These are phyloP conservation scores for Leptestheria dahalacensis DNA, from an alignment of 1,140 invertebrate species.

Conservation along the genomic window DNA sequence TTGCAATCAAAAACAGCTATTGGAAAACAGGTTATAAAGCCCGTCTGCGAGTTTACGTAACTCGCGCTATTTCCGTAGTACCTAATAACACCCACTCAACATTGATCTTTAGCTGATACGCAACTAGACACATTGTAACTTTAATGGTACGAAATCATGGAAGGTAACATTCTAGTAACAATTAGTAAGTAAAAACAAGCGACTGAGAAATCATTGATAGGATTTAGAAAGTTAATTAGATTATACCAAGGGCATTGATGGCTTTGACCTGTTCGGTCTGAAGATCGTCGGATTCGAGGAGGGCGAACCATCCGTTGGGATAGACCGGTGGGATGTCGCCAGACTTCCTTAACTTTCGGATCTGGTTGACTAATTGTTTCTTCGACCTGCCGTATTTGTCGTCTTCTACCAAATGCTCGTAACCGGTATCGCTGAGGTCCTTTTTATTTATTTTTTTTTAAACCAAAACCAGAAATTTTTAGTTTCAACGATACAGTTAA, in stretches of 20 bases:
- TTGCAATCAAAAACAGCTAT: too few species aligned
- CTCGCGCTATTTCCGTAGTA: too few species aligned
- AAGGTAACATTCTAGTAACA: too few species aligned
- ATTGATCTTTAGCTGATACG: too few species aligned
- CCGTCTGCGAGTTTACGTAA: too few species aligned
- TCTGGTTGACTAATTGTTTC: constrained; percentile 24
- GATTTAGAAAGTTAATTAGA: too few species aligned
- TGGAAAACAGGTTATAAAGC: too few species aligned
- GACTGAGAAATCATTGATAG: too few species aligned
- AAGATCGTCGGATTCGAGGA: constrained; percentile 52
- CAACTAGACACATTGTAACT: too few species aligned
- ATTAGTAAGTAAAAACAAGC: too few species aligned
- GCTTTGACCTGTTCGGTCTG: constrained; percentile 40
- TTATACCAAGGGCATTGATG: constrained; percentile 48
- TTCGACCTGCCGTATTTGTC: constrained; percentile 8
- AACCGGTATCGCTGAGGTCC: constrained; percentile 12
- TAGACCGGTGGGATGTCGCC: constrained; percentile 61
- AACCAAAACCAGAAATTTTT: neutral
- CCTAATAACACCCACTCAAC: too few species aligned
- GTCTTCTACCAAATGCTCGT: neutral
- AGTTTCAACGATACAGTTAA: neutral
- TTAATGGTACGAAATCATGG: too few species aligned
- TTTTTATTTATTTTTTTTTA: neutral
- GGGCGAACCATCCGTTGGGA: constrained; percentile 77
- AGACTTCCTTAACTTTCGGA: constrained; percentile 33